Conservation (phyloP, 2,113 vertebrate species). For the Zapus hudsonius region DNA sequence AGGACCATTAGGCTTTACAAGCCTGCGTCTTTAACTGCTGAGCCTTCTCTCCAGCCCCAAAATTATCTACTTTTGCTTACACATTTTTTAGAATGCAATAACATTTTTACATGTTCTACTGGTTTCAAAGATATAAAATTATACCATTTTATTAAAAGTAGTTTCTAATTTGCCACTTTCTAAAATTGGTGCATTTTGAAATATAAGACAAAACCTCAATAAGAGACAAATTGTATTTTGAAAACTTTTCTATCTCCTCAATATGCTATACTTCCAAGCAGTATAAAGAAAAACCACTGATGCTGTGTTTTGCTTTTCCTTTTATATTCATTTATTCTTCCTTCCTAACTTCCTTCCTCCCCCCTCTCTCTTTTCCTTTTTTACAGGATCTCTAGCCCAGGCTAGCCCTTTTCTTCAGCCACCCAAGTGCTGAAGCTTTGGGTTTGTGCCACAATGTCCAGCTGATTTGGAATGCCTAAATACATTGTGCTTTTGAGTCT, state of each 20-base stretch:
- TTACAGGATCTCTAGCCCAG: not conserved
- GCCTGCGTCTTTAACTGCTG: too few species aligned
- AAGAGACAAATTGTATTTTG: not conserved
- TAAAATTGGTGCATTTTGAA: slow-evolving; percentile 20
- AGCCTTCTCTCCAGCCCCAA: too few species aligned
- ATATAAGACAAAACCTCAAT: not conserved
- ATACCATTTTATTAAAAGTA: not conserved
- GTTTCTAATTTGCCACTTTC: slow-evolving; percentile 15
- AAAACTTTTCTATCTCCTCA: not conserved
- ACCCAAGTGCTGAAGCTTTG: not conserved
- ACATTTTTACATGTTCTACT: not conserved
- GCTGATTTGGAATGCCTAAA: not conserved
- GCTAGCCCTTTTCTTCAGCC: not conserved
- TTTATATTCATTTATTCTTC: too few species aligned
- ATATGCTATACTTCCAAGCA: not conserved
- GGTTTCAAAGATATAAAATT: slow-evolving; percentile 23
- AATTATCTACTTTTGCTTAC: slow-evolving; percentile 5
- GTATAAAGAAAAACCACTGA: not conserved
- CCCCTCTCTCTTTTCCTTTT: too few species aligned
- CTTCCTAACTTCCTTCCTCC: too few species aligned
- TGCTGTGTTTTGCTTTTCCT: not conserved
- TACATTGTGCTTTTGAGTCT: not conserved
- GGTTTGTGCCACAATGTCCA: not conserved
- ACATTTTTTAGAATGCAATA: not conserved
- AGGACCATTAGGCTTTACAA: too few species aligned